phyloP scores from a whole-genome alignment of 1,140 invertebrate species.

The Formica selysi region DNA sequence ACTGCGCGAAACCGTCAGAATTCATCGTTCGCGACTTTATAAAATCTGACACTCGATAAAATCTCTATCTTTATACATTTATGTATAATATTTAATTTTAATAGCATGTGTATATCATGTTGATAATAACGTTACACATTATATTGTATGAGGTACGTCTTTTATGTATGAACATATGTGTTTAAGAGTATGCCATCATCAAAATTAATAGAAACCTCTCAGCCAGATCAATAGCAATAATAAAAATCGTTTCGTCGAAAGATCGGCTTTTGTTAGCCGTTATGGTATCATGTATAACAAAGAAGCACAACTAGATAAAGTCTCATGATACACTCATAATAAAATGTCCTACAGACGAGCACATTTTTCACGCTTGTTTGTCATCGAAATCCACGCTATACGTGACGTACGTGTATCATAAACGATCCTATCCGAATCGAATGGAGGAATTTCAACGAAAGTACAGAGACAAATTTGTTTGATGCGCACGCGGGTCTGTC shows the following conservation, averaged over 20 bases:
- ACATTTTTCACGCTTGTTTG: constrained; percentile 48
- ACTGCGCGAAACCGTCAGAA: background rate
- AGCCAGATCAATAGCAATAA: background rate
- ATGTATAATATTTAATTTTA: too few species aligned
- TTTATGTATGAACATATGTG: background rate
- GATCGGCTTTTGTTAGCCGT: background rate
- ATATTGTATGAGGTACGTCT: too few species aligned
- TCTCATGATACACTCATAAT: background rate
- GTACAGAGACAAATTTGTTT: constrained; percentile 50
- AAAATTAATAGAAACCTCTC: background rate
- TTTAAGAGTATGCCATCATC: background rate
- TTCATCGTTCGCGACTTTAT: background rate
- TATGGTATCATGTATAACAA: background rate
- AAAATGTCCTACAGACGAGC: background rate
- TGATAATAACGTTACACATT: background rate
- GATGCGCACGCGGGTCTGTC: constrained; percentile 1
- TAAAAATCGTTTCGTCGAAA: background rate
- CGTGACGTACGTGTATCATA: background rate
- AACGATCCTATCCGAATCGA: constrained; percentile 11
- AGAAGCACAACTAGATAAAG: background rate
- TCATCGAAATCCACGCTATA: constrained; percentile 3
- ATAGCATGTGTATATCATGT: background rate
- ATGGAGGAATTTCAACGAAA: constrained; percentile 56
- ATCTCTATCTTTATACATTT: background rate
- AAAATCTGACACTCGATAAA: background rate